Percentiles rank a stretch among this genome's conserved stretches.
phyloP scores from a whole-genome alignment of 2,797 vertebrate genomes.

The Coluber constrictor region DNA sequence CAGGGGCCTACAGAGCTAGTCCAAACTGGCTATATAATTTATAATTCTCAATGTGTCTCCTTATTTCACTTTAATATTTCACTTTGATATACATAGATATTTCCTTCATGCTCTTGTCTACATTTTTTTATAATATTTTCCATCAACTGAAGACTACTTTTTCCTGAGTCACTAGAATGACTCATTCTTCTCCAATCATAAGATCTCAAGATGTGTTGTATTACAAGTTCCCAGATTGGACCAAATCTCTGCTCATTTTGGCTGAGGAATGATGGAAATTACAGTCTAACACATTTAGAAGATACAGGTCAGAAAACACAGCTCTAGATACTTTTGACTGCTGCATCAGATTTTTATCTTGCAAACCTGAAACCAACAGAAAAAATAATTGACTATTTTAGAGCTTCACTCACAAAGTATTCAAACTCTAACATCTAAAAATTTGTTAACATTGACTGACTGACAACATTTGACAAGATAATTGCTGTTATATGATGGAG shows the following conservation, averaged over 20 bases:
- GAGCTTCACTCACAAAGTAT: not conserved
- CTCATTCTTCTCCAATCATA: not conserved
- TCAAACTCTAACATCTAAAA: not conserved
- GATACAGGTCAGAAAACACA: slow-evolving; percentile 10
- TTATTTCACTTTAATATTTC: not conserved
- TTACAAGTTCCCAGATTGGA: not conserved
- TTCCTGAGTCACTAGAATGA: not conserved
- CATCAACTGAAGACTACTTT: not conserved
- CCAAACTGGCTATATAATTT: not conserved
- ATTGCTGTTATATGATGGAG: not conserved
- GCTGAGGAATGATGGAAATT: not conserved
- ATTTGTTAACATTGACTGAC: not conserved
- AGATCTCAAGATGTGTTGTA: not conserved
- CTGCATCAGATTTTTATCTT: not conserved
- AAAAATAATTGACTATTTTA: not conserved
- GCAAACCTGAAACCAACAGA: not conserved
- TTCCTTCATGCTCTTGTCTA: not conserved
- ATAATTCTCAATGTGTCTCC: not conserved
- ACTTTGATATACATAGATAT: not conserved
- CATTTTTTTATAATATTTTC: not conserved
- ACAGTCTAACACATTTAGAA: not conserved
- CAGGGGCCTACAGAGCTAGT: too few relatives aligned
- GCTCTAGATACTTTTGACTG: not conserved
- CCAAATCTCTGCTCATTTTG: not conserved
- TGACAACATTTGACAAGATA: not conserved